Evolutionary conservation across 2,113 vertebrate species (phyloP), one percentile per base, ranked within the genome.

Genomic region (Aramus guarauna): DNA sequence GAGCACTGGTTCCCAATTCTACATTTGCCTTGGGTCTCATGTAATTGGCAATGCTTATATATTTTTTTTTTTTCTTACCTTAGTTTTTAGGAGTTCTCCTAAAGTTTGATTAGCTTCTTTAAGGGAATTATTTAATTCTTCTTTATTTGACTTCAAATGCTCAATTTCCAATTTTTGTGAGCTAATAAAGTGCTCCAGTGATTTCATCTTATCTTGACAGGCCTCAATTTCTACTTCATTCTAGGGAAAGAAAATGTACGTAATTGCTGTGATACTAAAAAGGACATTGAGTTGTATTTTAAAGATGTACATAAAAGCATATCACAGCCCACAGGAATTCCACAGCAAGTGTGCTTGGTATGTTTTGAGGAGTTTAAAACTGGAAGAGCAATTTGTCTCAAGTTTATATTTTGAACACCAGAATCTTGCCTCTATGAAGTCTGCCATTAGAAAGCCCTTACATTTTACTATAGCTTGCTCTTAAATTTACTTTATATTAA

Each of bases 101-200:
- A 97, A 67, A 56, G 93, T 67, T 88, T 95, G 62, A 58, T 93
- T 95, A 59, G 96, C 59, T 56, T 93, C 88, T 72, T 95, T 91
- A 85, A 98, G 94, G 43, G 96, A 95, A 74, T 93, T 93, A 53
- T 74, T 97, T 72, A 98, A 56, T 66, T 98, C 68, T 77, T 97
- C 97, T 73, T 97, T 96, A 79, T 56, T 94, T 68, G 95, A 95
- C 86, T 96, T 98, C 55, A 98, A 55, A 74, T 86, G 78, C 41
- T 97, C 95, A 22, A 98, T 96, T 92, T 98, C 98, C 41, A 90
- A 11, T 36, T 97, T 95, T 76, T 97, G 97, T 3, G 89, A 96
- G 60, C 21, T 93, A 74, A 98, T 94, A n/a, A 88, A 81, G 32
- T 91, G 78, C 59, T 98, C 97, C 59, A 91, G 88, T 3, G 50